These are phyloP conservation scores for Nomada hirtipes DNA, from an alignment of 2,888 invertebrate genomes.

Conservation along the genomic window DNA sequence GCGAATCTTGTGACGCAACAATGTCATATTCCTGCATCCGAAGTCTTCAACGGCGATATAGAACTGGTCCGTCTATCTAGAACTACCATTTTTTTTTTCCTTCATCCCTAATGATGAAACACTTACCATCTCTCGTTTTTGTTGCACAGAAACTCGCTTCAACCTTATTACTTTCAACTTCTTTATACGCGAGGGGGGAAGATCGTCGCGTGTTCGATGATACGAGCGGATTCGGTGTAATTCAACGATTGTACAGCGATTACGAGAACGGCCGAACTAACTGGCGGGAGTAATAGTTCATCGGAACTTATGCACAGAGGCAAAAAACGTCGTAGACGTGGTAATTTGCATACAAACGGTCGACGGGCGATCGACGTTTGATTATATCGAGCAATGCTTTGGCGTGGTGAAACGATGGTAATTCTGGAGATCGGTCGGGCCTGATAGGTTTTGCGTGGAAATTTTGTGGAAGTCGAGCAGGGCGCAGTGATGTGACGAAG, in stretches of 20 bases:
- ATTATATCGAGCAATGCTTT: neutral
- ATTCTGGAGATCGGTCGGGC: neutral
- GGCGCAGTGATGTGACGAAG: too few species aligned
- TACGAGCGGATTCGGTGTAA: neutral
- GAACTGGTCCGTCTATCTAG: neutral
- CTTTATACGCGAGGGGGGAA: neutral
- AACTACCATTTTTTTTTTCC: neutral
- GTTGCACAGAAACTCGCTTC: neutral
- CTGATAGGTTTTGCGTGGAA: too few species aligned
- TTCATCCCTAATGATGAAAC: neutral
- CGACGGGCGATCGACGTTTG: too few species aligned
- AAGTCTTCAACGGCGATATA: too few species aligned
- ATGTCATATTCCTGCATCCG: neutral
- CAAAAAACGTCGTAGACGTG: conserved; percentile 38
- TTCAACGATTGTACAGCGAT: conserved; percentile 23
- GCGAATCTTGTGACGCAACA: neutral
- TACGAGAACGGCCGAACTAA: conserved; percentile 15
- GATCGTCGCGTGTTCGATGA: neutral
- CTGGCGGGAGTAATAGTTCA: conserved; percentile 16
- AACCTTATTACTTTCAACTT: neutral
- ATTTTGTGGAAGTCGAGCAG: too few species aligned
- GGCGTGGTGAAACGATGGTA: too few species aligned
- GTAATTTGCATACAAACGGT: conserved; percentile 34
- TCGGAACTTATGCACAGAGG: conserved; percentile 22
- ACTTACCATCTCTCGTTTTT: conserved; percentile 25